Base-by-base conservation (phyloP, 2,113 vertebrate species). In the Periophthalmodon schlosseri region DNA sequence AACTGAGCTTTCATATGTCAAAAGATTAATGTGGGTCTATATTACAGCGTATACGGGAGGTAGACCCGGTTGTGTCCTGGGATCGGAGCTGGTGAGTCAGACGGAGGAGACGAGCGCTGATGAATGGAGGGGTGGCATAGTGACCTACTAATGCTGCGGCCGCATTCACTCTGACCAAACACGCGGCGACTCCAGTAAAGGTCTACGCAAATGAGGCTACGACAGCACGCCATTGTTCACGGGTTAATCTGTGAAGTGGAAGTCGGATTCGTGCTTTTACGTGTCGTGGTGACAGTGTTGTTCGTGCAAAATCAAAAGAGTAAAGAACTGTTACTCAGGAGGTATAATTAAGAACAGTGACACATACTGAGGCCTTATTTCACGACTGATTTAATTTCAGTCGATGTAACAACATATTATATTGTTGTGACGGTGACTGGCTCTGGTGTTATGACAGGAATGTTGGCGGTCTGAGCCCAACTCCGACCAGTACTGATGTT, bases 111-210 rank as follows among this genome's bases (percentile, higher is more conserved):
- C 82, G 83, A 83, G 79, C 85, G 84, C 83, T 84, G 91, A 92
- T 90, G 88, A 91, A 94, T 90, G 88, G 78, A n/a, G 77, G 75
- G 88, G 91, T 92, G 93, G 91, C 91, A 93, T 86, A 94, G 92
- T 94, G 93, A 94, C 94, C 94, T 92, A 94, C 86, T 93, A 92
- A 90, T 88, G 78, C 84, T 88, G 84, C 87, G 84, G 74, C 79
- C 88, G 88, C 73, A 86, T 77, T 74, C 91, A 90, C 86, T 86
- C 73, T 57, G 72, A 74, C 73, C 70, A 79, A 74, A 69, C 76
- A 78, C 56, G 50, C 81, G 14, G 63, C 68, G 73, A 39, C 66
- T 75, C 56, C 33, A 60, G 69, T 58, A 75, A 65, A 66, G 68
- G 57, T 46, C 66, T 39, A 47, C 46, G 46, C 39, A 68, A 68